Base-by-base conservation (phyloP, 2,797 vertebrate genomes). In the Catamblyrhynchus diadema region DNA sequence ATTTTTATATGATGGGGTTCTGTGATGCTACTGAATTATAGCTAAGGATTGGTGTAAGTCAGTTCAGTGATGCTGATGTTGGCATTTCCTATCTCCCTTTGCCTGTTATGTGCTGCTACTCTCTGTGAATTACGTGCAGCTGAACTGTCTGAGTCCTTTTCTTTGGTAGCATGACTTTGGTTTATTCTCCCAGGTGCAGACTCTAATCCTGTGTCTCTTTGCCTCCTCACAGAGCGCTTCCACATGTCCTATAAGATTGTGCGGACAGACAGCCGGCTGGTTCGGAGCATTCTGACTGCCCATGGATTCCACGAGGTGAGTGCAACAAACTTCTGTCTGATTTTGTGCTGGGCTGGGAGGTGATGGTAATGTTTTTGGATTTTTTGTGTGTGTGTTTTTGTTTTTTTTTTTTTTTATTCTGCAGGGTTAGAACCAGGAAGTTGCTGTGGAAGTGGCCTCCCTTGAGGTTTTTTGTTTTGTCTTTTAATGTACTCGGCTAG, bases 251-350 rank as follows among this genome's bases (percentile, higher is more conserved):
- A 99, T 93, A 99, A 99, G 98, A 99, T 99, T 71, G 98, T 99
- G 54, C 98, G 99, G 82, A 99, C 99, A 16, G 99, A 99, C 96
- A 99, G 99, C 97, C 98, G 99, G 24, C 98, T 99, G 94, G 99
- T 99, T 33, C 98, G 99, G 88, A 98, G 98, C 96, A 98, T 99
- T 92, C 98, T 99, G 89, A 93, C 98, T 95, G 99, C 98, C 94
- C 99, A 99, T 93, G 99, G 99, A 74, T 99, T 99, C 98, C 98
- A 98, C 83, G 99, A 99, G 98, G 99, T 99, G 98, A 95, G 94
- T 51, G 22, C 57, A 74, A 7, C 1, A 18, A 54, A 20, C 19
- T 33, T 70, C 13, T 45, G 8, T 51, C 59, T 73, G 20, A 8
- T 77, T 47, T 10, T 51, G 21, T 41, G 28, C 44, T 59, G 51